Base-by-base conservation (phyloP, 2,888 invertebrate genomes). In the Drosophila meridionalis region DNA sequence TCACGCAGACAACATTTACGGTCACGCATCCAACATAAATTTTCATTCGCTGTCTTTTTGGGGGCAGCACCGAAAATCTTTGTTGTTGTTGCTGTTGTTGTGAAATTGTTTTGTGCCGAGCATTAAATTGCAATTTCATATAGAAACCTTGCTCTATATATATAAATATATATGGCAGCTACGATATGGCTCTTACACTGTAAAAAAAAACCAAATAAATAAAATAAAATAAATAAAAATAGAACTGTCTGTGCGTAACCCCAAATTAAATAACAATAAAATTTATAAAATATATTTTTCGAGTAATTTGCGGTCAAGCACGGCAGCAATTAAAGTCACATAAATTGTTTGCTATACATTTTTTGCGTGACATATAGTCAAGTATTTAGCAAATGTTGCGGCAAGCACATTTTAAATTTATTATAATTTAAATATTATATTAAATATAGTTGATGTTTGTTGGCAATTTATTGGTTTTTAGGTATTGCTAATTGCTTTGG, bases 1-100 rank as follows among this genome's bases (percentile, higher is more conserved):
- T 87, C 88, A 88, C 87, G 76, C 86, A 84, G 77, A 82, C 82
- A 84, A 80, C 86, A 86, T 87, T 83, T 87, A 82, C 84, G 87
- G 87, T 87, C 87, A 87, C 78, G 88, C 82, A 83, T 83, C 73
- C 82, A 69, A 83, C 83, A 87, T 87, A 87, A 88, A 87, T 87
- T 87, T 86, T 78, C 86, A 88, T 87, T 86, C 82, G 78, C 86
- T 86, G 78, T 80, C 86, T 76, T 83, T 82, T 87, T 83, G 73
- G 20, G 6, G 83, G 71, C 59, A 69, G 80, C 34, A 57, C 66
- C 69, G 55, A 55, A 70, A 77, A 70, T 60, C 52, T 56, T 65
- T 70, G 57, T 58, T 70, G 62, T 73, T 71, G 66, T 59, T 71
- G 53, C 50, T 70, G 59, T 71, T 72, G 64, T 58, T 81, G 82